phyloP scores from a whole-genome alignment of 2,113 vertebrate genomes.

The Epinephelus moara region DNA sequence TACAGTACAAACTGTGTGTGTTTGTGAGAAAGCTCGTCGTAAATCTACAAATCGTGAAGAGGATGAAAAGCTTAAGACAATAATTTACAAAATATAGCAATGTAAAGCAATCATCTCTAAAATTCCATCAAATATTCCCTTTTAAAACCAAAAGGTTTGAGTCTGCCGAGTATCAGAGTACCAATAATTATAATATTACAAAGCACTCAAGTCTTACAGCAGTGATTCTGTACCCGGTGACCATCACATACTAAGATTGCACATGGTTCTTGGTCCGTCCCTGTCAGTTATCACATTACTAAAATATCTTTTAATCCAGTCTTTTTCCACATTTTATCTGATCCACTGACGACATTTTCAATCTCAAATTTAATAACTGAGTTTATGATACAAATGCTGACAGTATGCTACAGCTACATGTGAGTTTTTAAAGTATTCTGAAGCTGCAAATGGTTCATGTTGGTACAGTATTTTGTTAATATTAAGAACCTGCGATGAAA shows the following conservation, averaged over 20 bases:
- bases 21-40: constrained; percentile 50
- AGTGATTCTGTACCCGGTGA: constrained; percentile 39
- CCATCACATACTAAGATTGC: constrained; percentile 30
- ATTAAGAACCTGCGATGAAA: constrained; percentile 29
- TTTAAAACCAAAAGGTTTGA: constrained; percentile 23
- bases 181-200: constrained; percentile 15
- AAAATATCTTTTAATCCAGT: constrained; percentile 21
- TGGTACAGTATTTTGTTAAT: constrained; percentile 16
- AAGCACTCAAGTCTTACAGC: constrained; percentile 31
- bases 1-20: constrained; percentile 59
- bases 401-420: constrained; percentile 39
- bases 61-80: constrained; percentile 59
- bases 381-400: constrained; percentile 39
- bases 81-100: constrained; percentile 66
- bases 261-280: constrained; percentile 21
- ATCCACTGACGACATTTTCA: constrained; percentile 2
- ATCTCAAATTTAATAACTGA: constrained; percentile 2
- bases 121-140: constrained; percentile 48
- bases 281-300: constrained; percentile 17
- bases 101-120: constrained; percentile 44
- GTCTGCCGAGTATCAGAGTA: constrained; percentile 26
- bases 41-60: constrained; percentile 65
- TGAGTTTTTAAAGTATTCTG: constrained; percentile 18
- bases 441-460: constrained; percentile 38
- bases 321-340: not conserved